phyloP scores from a whole-genome alignment of 2,113 vertebrate species.

The Lamprologus tigripictilis region DNA sequence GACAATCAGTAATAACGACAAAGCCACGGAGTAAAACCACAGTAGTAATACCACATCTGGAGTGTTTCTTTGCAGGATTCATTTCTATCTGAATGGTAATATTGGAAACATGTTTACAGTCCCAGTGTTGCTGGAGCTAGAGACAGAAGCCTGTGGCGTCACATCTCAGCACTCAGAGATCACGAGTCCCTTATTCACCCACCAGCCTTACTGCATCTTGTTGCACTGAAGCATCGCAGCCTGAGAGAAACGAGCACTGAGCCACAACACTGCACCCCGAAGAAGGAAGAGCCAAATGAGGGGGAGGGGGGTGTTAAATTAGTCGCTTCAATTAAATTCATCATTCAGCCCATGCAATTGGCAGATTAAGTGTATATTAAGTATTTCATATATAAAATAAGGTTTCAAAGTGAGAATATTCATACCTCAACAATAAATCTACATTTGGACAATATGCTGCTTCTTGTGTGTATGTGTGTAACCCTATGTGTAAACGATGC shows the following conservation, averaged over 20 bases:
- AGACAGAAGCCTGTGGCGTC: slow-evolving; percentile 8
- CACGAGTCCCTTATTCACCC: neutral
- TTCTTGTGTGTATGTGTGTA: slow-evolving; percentile 57
- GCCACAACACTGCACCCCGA: neutral
- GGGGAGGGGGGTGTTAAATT: slow-evolving; percentile 18
- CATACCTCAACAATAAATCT: slow-evolving; percentile 64
- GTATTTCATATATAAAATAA: slow-evolving; percentile 19
- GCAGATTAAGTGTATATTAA: neutral
- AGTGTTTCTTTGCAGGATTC: neutral
- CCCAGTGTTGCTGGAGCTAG: slow-evolving; percentile 22
- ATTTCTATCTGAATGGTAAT: slow-evolving; percentile 3
- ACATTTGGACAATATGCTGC: slow-evolving; percentile 56
- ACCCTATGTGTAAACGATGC: slow-evolving; percentile 40
- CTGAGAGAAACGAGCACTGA: neutral
- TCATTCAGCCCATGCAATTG: neutral
- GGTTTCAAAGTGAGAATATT: neutral
- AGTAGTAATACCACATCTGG: slow-evolving; percentile 58
- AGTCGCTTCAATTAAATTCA: neutral
- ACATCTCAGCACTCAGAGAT: neutral
- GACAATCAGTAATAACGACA: neutral
- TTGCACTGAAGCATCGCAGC: neutral
- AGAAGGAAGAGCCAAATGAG: neutral
- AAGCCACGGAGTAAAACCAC: slow-evolving; percentile 31
- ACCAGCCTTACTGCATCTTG: neutral
- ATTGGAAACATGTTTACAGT: slow-evolving; percentile 44